These are phyloP conservation scores for Pogonomyrmex barbatus DNA, from an alignment of 1,140 invertebrate genomes.

Conservation along the genomic window DNA sequence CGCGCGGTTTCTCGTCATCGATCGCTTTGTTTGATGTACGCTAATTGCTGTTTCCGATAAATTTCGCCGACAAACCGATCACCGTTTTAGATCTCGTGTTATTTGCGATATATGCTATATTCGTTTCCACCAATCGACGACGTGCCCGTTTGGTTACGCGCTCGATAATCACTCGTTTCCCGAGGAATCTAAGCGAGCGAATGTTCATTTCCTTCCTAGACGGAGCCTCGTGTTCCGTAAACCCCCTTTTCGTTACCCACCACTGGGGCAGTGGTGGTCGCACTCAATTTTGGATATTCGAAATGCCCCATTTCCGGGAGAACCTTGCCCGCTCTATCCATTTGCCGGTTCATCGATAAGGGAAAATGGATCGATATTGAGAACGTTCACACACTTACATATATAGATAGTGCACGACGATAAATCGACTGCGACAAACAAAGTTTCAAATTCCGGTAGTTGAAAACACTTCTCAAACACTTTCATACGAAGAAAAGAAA, in stretches of 20 bases:
- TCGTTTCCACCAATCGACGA: conserved; percentile 29
- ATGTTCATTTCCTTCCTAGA: conserved; percentile 72
- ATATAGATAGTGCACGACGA: background rate
- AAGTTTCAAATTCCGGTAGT: conserved; percentile 29
- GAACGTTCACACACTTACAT: background rate
- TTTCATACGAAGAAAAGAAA: background rate
- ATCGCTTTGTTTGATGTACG: conserved; percentile 61
- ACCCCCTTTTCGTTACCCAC: conserved; percentile 36
- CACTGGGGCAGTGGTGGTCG: conserved; percentile 40
- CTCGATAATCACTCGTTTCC: conserved; percentile 73
- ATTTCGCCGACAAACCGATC: conserved; percentile 65
- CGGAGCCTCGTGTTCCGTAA: conserved; percentile 15
- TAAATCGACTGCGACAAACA: conserved; percentile 41
- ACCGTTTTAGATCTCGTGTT: conserved; percentile 10
- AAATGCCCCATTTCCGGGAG: conserved; percentile 54
- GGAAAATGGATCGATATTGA: conserved; percentile 41
- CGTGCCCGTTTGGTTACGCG: conserved; percentile 59
- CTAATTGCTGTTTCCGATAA: conserved; percentile 72
- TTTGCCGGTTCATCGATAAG: conserved; percentile 54
- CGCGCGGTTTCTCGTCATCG: conserved; percentile 42
- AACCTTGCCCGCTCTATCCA: conserved; percentile 37
- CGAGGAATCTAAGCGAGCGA: conserved; percentile 66
- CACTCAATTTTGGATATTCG: conserved; percentile 48
- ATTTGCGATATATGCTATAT: conserved; percentile 29
- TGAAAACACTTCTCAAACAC: conserved; percentile 32